Conservation (phyloP, 2,797 vertebrate genomes). For the Cyclopterus lumpus region DNA sequence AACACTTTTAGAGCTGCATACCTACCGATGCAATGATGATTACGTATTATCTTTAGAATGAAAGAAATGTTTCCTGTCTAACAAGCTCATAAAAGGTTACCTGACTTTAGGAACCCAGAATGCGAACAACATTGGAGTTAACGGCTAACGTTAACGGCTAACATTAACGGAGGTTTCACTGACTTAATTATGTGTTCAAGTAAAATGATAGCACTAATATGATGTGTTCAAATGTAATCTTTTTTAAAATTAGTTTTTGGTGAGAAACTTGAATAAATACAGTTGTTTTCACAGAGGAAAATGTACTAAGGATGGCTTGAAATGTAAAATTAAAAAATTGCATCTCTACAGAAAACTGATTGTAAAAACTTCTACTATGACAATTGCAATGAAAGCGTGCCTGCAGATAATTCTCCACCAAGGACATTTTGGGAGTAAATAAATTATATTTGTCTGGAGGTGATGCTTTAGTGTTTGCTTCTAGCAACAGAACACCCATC, state of each 20-base stretch:
- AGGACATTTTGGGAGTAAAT: background rate
- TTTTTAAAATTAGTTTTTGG: background rate
- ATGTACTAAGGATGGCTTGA: background rate
- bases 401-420: background rate
- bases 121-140: too few relatives aligned
- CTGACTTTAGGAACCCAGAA: too few relatives aligned
- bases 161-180: too few relatives aligned
- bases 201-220: too few relatives aligned
- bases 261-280: background rate
- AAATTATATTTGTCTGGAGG: background rate
- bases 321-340: background rate
- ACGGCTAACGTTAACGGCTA: too few relatives aligned
- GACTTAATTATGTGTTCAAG: too few relatives aligned
- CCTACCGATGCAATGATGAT: background rate
- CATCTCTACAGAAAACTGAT: background rate
- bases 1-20: background rate
- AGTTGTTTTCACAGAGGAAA: background rate
- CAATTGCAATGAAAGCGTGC: background rate
- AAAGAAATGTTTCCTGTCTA: conserved; percentile 20
- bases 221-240: background rate
- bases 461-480: background rate
- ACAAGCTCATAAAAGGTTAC: background rate
- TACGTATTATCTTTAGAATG: background rate
- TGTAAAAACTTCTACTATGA: background rate
- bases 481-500: background rate